phyloP scores from a whole-genome alignment of 2,797 vertebrate genomes.

The Tapera naevia region DNA sequence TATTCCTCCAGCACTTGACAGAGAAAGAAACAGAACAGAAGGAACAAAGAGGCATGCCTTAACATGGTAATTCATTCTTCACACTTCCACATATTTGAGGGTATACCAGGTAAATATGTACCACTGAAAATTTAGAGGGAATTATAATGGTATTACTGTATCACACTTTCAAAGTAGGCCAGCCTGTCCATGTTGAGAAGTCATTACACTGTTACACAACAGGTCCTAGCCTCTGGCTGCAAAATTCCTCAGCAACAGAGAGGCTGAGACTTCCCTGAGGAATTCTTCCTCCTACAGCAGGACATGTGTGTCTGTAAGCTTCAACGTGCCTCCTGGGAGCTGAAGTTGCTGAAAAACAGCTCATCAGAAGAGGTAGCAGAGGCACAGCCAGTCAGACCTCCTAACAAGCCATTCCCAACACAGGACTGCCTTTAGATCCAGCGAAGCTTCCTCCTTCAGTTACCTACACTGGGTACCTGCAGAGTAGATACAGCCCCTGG shows the following conservation, averaged over 20 bases:
- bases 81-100: background rate
- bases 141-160: background rate
- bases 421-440: background rate
- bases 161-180: background rate
- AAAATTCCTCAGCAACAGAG: constrained; percentile 1
- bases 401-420: background rate
- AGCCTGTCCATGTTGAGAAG: background rate
- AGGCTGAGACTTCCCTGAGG: constrained; percentile 4
- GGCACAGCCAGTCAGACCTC: background rate
- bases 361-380: background rate
- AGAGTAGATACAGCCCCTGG: background rate
- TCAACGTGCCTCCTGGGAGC: background rate
- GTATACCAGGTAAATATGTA: background rate
- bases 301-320: background rate
- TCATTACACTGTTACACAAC: constrained; percentile 2
- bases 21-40: background rate
- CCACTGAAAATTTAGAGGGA: background rate
- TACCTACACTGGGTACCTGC: background rate
- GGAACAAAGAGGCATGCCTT: background rate
- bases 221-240: constrained; percentile 21
- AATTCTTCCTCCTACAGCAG: background rate
- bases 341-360: background rate
- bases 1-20: background rate
- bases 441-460: background rate
- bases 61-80: background rate